Evolutionary conservation across 2,797 vertebrate species (phyloP).

Genomic region (Paguma larvata): DNA sequence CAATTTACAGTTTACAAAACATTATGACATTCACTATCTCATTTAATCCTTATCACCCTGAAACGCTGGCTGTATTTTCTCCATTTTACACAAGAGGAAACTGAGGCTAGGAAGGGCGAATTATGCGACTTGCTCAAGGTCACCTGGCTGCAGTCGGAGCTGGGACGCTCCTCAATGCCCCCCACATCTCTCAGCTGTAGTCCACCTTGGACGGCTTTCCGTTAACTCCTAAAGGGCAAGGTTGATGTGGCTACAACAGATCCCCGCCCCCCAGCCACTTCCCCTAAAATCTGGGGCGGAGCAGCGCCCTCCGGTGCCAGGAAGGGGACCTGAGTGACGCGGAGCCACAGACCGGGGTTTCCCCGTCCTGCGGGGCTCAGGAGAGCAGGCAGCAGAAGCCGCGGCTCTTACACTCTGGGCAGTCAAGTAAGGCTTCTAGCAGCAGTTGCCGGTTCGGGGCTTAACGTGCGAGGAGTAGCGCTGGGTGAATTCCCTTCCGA

Average conservation of each 20-base stretch:
- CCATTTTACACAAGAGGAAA: conserved; percentile 57
- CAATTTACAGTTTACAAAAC: conserved; percentile 65
- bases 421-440: conserved; percentile 63
- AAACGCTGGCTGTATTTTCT: neutral
- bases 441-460: conserved; percentile 13
- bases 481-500: neutral
- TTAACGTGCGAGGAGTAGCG: neutral
- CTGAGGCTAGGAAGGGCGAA: conserved; percentile 33
- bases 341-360: conserved; percentile 63
- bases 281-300: conserved; percentile 27
- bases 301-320: conserved; percentile 64
- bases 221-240: neutral
- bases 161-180: neutral
- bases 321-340: conserved; percentile 76
- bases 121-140: conserved; percentile 76
- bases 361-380: conserved; percentile 60
- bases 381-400: neutral
- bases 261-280: neutral
- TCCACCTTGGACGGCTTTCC: conserved; percentile 4
- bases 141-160: conserved; percentile 51
- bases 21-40: conserved; percentile 47
- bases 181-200: neutral
- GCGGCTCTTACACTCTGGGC: neutral
- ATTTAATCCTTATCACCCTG: conserved; percentile 50
- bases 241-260: neutral